A percentile compares a stretch with the other conserved stretches of the same genome.
These are phyloP conservation scores for Catalaphyllia jardinei DNA, from an alignment of 64 coral and sea anemone species.

Conservation along the genomic window DNA sequence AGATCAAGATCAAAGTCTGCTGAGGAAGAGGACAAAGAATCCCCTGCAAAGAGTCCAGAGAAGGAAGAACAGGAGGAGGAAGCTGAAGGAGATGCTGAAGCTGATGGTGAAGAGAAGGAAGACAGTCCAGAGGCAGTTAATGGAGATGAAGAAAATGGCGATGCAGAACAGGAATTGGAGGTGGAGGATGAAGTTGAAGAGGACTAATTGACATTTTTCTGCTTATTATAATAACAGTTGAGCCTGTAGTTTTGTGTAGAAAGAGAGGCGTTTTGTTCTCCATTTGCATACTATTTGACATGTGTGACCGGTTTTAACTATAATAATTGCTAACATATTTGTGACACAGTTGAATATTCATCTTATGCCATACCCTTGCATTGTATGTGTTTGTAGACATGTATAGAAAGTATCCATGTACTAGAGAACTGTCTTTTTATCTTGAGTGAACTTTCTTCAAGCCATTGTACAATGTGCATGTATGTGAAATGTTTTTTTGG, in stretches of 20 bases:
- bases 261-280: not conserved
- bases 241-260: not conserved
- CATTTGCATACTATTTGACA: not conserved
- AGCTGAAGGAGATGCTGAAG: slow-evolving; percentile 38
- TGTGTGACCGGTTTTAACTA: too few species aligned
- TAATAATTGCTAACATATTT: too few species aligned
- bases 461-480: too few species aligned
- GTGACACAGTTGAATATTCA: too few species aligned
- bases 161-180: slow-evolving; percentile 45
- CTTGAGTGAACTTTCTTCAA: too few species aligned
- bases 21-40: slow-evolving; percentile 61
- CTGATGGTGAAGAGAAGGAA: slow-evolving; percentile 69
- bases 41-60: slow-evolving; percentile 21
- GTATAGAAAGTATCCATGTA: too few species aligned
- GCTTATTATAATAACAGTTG: not conserved
- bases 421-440: too few species aligned
- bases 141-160: slow-evolving; percentile 59
- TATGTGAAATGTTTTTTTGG: too few species aligned
- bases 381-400: too few species aligned
- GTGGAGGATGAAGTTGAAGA: slow-evolving; percentile 48
- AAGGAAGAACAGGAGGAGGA: slow-evolving; percentile 53
- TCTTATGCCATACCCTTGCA: too few species aligned
- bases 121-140: slow-evolving; percentile 68
- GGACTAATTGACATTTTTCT: not conserved
- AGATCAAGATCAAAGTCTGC: slow-evolving; percentile 55